A percentile compares a stretch with the other conserved stretches of the same genome.
phyloP scores from a whole-genome alignment of 2,888 invertebrate species.

The Linnaemya tessellans region DNA sequence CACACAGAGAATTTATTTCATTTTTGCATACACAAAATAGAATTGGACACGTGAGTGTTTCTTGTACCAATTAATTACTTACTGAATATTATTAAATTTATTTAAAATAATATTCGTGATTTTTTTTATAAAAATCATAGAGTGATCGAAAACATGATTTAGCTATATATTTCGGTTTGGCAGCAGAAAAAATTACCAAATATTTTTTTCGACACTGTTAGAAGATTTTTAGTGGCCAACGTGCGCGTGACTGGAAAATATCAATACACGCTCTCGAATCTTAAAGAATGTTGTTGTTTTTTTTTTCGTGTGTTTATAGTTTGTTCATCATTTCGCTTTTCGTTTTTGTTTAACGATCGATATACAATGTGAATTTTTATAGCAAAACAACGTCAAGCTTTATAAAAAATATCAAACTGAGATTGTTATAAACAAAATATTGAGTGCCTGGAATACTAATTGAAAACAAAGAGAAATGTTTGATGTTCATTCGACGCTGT shows the following conservation, averaged over 20 bases:
- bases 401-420: constrained; percentile 72
- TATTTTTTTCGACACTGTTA: too few species aligned
- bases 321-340: constrained; percentile 30
- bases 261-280: neutral
- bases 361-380: constrained; percentile 68
- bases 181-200: too few species aligned
- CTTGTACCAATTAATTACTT: neutral
- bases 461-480: constrained; percentile 73
- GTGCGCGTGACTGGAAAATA: neutral
- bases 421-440: constrained; percentile 76
- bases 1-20: too few species aligned
- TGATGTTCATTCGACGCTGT: constrained; percentile 63
- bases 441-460: constrained; percentile 79
- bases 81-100: too few species aligned
- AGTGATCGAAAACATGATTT: too few species aligned
- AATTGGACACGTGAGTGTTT: neutral
- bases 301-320: neutral
- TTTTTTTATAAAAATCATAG: too few species aligned
- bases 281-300: neutral
- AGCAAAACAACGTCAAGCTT: constrained; percentile 56
- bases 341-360: constrained; percentile 59
- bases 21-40: constrained; percentile 25
- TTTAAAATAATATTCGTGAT: too few species aligned
- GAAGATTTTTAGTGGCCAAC: too few species aligned
- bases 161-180: too few species aligned